Evolutionary conservation across 2,888 invertebrate species (phyloP).

Genomic region (Idaea dimidiata): DNA sequence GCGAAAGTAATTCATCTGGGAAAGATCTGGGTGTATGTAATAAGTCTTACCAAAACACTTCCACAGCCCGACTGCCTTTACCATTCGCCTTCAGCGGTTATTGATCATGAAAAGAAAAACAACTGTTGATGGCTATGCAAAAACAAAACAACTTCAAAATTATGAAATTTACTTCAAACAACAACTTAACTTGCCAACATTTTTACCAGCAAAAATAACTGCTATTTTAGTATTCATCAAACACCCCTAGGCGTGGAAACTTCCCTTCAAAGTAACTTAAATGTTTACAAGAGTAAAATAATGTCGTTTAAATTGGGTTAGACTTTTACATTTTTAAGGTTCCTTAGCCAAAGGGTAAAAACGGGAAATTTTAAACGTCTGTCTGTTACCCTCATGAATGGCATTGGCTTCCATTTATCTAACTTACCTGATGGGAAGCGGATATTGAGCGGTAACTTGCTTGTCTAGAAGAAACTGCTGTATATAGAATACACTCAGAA

Average conservation of each 20-base stretch:
- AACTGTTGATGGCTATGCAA: background rate
- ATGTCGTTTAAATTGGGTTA: constrained; percentile 1
- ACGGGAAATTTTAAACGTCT: too few species aligned
- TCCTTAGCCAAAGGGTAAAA: background rate
- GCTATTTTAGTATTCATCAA: background rate
- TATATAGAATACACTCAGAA: too few species aligned
- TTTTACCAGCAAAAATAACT: background rate
- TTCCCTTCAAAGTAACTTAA: background rate
- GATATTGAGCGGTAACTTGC: too few species aligned
- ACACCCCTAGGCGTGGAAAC: background rate
- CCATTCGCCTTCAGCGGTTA: background rate
- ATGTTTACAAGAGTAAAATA: background rate
- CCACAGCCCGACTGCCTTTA: too few species aligned
- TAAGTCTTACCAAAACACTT: too few species aligned
- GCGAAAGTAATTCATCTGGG: too few species aligned
- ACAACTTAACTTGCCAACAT: background rate
- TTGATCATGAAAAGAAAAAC: background rate
- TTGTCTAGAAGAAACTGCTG: too few species aligned
- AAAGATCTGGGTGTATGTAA: too few species aligned
- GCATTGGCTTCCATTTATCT: too few species aligned
- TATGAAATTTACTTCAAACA: background rate
- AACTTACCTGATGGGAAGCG: too few species aligned
- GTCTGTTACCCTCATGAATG: too few species aligned
- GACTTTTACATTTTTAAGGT: background rate
- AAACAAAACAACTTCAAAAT: constrained; percentile 5